Percentiles rank a stretch among this genome's conserved stretches.
Evolutionary conservation across 2,888 invertebrate species (phyloP).

Genomic region (Oscheius sp.): DNA sequence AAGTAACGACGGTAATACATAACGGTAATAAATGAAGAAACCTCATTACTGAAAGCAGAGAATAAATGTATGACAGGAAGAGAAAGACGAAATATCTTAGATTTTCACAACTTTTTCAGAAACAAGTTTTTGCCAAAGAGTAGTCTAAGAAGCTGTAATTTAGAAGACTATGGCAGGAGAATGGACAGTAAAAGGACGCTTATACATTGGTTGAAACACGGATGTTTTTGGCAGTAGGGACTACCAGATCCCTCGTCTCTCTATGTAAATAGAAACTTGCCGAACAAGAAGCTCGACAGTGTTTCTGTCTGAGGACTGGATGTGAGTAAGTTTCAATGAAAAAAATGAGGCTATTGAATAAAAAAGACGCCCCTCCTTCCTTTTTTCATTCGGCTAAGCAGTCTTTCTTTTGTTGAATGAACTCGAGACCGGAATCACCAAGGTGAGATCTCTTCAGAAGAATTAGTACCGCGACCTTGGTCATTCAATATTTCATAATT

Average conservation of each 20-base stretch:
- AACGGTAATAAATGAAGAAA: background rate
- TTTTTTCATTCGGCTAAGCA: constrained; percentile 12
- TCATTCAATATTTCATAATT: background rate
- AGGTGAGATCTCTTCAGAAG: constrained; percentile 22
- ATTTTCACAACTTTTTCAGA: no score
- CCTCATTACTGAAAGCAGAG: background rate
- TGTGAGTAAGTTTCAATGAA: constrained; percentile 8
- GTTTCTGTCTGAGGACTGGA: constrained; percentile 6
- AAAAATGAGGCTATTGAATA: constrained; percentile 2
- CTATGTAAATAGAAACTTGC: constrained; percentile 22
- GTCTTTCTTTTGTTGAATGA: constrained; percentile 2
- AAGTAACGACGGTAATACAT: background rate
- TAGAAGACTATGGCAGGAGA: background rate
- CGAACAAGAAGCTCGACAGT: no score
- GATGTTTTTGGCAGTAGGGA: constrained; percentile 20
- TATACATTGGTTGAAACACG: constrained; percentile 2
- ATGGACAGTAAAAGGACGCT: background rate
- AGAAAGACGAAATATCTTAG: no score
- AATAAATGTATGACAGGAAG: background rate
- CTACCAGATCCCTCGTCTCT: constrained; percentile 2
- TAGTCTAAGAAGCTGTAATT: background rate
- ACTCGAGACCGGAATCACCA: constrained; percentile 26
- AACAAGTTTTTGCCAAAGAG: no score
- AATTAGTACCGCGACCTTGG: background rate
- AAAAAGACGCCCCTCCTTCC: background rate